A percentile compares a stretch with the other conserved stretches of the same genome.
Evolutionary conservation across 2,797 vertebrate species (phyloP).

Genomic region (Myotis vivesi): DNA sequence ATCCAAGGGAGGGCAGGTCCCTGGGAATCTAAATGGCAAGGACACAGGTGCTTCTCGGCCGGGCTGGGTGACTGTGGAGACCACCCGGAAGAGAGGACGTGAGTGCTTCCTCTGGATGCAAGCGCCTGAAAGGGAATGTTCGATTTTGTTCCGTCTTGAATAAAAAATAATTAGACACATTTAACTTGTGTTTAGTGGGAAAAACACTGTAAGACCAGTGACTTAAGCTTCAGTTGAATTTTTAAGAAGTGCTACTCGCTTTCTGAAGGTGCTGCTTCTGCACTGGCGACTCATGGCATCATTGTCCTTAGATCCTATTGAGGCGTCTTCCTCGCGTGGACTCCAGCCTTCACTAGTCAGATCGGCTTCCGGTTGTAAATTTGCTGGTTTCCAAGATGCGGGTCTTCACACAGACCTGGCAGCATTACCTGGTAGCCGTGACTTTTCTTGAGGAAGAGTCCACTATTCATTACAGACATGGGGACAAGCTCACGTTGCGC

Average conservation of each 20-base stretch:
- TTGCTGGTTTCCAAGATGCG: neutral
- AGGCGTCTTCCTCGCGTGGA: neutral
- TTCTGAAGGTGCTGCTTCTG: neutral
- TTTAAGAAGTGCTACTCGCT: neutral
- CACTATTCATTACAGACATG: neutral
- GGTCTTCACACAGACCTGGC: neutral
- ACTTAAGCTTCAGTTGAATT: neutral
- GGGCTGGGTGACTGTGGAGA: neutral
- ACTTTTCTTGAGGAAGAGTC: neutral
- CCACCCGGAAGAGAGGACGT: too few relatives aligned
- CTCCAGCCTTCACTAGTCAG: too few relatives aligned
- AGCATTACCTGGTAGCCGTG: neutral
- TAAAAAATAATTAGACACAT: neutral
- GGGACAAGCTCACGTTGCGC: neutral
- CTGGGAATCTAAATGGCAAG: fast-evolving
- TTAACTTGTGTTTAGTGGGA: neutral
- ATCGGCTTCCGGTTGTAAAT: too few relatives aligned
- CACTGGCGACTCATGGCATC: neutral
- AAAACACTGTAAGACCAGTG: neutral
- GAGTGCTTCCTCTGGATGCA: neutral
- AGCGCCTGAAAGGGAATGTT: neutral
- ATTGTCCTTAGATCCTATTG: neutral
- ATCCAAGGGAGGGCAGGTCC: neutral
- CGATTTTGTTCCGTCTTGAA: neutral
- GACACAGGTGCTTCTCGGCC: neutral